phyloP scores from a whole-genome alignment of 2,888 invertebrate species.

The Allacma fusca region DNA sequence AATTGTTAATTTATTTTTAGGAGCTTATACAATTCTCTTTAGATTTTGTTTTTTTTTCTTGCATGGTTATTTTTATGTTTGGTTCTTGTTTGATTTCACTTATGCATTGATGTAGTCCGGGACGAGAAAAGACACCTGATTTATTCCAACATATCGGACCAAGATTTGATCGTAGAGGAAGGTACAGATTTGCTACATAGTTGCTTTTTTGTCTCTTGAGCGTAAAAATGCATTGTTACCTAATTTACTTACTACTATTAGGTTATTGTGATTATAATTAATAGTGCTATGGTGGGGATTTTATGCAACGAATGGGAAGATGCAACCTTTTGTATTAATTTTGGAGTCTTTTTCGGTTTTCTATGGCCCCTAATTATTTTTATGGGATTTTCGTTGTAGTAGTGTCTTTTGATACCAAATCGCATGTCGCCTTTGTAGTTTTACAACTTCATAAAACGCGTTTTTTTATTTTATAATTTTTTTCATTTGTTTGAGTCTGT shows the following conservation, averaged over 20 bases:
- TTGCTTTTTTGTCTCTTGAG: conserved; percentile 33
- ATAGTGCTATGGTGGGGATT: no score
- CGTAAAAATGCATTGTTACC: background rate
- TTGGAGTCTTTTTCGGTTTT: no score
- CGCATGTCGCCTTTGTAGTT: no score
- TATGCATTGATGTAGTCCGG: conserved; percentile 71
- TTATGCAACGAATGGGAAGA: no score
- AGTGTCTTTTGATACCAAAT: no score
- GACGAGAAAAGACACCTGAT: conserved; percentile 80
- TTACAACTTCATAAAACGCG: no score
- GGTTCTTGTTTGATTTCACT: conserved; percentile 52
- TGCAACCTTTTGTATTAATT: no score
- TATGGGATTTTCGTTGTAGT: no score
- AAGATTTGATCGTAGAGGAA: conserved; percentile 85
- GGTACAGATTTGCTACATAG: conserved; percentile 68
- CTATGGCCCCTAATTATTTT: no score
- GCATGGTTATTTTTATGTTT: conserved; percentile 48
- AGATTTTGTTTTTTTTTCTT: conserved; percentile 33
- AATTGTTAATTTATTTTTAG: no score
- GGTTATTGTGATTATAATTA: background rate
- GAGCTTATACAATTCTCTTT: background rate
- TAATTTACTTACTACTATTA: background rate
- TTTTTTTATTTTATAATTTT: no score
- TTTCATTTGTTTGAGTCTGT: no score
- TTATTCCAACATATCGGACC: conserved; percentile 88